Conservation (phyloP, 2,888 invertebrate species). For the Trichogramma dendrolimi region DNA sequence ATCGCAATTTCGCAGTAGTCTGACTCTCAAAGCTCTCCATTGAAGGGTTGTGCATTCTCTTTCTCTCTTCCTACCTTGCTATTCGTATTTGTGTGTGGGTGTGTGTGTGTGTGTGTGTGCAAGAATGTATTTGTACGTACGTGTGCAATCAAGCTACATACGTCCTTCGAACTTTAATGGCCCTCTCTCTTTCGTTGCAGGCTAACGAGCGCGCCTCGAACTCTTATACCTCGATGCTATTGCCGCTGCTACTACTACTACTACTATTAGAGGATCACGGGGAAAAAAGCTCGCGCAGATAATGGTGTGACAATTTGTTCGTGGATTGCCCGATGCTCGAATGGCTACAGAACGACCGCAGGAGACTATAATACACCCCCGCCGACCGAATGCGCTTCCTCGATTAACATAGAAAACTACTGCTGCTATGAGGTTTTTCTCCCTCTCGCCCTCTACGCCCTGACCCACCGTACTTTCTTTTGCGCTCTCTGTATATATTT, state of each 20-base stretch:
- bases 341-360: background rate
- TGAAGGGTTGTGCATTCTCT: too few relatives aligned
- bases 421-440: background rate
- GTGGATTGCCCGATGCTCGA: slow-evolving; percentile 4
- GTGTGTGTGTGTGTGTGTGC: too few relatives aligned
- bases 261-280: background rate
- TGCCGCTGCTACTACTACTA: too few relatives aligned
- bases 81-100: too few relatives aligned
- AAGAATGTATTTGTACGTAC: too few relatives aligned
- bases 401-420: slow-evolving; percentile 12
- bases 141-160: background rate
- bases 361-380: slow-evolving; percentile 2
- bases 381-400: slow-evolving; percentile 3
- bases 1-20: slow-evolving; percentile 13
- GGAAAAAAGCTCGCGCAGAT: slow-evolving; percentile 1
- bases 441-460: background rate
- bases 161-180: slow-evolving; percentile 12
- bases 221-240: too few relatives aligned
- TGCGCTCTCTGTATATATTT: background rate
- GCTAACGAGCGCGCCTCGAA: background rate
- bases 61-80: too few relatives aligned
- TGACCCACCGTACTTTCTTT: background rate
- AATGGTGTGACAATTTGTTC: slow-evolving; percentile 22
- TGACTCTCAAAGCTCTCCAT: slow-evolving; percentile 7
- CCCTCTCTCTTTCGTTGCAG: background rate